Base-by-base conservation (phyloP, 2,113 vertebrate species). In the Seriola dumerili region DNA sequence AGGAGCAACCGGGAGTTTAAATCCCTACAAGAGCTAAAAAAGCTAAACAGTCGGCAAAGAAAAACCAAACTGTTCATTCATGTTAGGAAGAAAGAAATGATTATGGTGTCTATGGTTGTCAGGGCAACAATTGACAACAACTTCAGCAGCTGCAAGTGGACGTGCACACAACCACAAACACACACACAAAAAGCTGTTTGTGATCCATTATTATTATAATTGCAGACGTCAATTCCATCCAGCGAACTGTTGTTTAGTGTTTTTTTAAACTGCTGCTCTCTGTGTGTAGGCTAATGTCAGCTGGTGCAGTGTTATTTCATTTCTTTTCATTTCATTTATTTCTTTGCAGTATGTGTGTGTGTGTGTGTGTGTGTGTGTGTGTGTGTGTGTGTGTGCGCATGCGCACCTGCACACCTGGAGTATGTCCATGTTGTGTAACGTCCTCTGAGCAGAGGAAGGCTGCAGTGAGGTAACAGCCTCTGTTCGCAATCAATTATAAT, bases 391-490 rank as follows among this genome's bases (percentile, higher is more conserved):
- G 34, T 36, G 29, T 29, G 29, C 8, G 6, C 1, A 1, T 6
- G 8, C 38, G 8, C 8, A 38, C 38, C 4, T 38, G 38, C 38
- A 38, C 4, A 38, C 38, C 7, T 61, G 29, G 58, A 23, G 8
- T 8, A 8, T 46, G 54, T 48, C 38, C 5, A 23, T 67, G 38
- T 14, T 67, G 63, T 36, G 9, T 19, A 29, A 78, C 50, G 38
- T 54, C 40, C 54, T 78, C 55, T 68, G 54, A 78, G 54, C 74
- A 61, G 44, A 52, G 42, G 34, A 83, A 72, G 13, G 44, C 21
- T 38, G 19, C 42, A 50, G 59, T 40, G 59, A 42, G 61, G 66
- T 72, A 77, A 82, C 50, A 65, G 29, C 29, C 58, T 82, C 73
- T 38, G 11, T 44, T 57, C 58, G 63, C 9, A 3, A 38, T 69